Base-by-base conservation (phyloP, 2,888 invertebrate genomes). In the Trilocha varians region DNA sequence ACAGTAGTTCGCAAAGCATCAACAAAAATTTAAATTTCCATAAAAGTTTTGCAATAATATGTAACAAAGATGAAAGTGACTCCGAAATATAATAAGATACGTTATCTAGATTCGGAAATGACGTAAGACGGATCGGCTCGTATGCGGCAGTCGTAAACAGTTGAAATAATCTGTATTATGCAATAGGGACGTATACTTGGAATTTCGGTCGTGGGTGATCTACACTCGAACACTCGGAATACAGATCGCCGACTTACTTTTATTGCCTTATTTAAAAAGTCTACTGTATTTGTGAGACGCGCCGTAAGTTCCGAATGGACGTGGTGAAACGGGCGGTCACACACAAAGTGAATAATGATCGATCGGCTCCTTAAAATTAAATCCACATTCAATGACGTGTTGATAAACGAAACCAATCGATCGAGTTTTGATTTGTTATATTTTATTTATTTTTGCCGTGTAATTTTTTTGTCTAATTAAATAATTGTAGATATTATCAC, bases 301-400 rank as follows among this genome's bases (percentile, higher is more conserved):
- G 53, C 63, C 52, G 55, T 62, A 61, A 66, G n/a, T n/a, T n/a
- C 53, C 50, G 48, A 60, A 45, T 50, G 50, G 48, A 60, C 46
- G 50, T 50, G 40, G 59, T 57, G 52, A 64, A 66, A 70, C 62
- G 57, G 49, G 61, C 52, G n/a, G 62, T 59, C 54, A 61, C 50
- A 63, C 63, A 46, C 53, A 47, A 34, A 44, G 45, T 62, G 70
- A 73, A 72, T 72, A 67, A 62, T 56, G 55, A 75, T 65, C 39
- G 50, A 62, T 53, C 45, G 49, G 45, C 50, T 45, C 47, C 57
- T 62, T 55, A 51, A 49, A 53, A 48, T 46, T 41, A 38, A 43
- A 45, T 38, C 36, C 42, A 51, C 46, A 46, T 52, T 42, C n/a
- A 15, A 32, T 32, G 9, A 2, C 11, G 4, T 25, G 6, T 9